Evolutionary conservation across 2,113 vertebrate genomes (phyloP).

Genomic region (Phrynosoma platyrhinos): DNA sequence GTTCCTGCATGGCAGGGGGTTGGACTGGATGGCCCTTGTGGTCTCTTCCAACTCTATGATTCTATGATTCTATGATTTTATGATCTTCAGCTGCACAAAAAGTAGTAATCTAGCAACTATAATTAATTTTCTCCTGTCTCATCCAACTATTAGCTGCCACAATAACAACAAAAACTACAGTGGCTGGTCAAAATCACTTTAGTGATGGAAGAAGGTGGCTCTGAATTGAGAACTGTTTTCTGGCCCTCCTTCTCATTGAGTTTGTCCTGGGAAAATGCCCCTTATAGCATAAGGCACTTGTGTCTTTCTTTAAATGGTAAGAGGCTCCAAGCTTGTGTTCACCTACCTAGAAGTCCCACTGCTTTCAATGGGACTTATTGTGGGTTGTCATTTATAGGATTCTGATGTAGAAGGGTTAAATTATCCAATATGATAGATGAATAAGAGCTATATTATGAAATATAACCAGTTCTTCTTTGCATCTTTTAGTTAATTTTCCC

Average conservation of each 20-base stretch:
- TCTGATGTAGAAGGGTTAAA: conserved; percentile 1
- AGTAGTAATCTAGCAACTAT: background rate
- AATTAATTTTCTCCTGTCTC: background rate
- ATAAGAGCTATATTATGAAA: background rate
- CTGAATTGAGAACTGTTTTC: too few relatives aligned
- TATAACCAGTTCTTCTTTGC: conserved; percentile 25
- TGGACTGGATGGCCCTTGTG: too few relatives aligned
- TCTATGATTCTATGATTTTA: too few relatives aligned
- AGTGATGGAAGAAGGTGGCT: background rate
- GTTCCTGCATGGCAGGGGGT: too few relatives aligned
- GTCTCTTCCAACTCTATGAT: background rate
- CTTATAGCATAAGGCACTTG: background rate
- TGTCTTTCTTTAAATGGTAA: background rate
- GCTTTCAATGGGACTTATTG: background rate
- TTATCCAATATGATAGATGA: background rate
- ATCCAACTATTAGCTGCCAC: background rate
- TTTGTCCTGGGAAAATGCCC: background rate
- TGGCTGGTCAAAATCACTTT: background rate
- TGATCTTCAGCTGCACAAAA: background rate
- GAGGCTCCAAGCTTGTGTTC: background rate
- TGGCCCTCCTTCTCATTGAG: background rate
- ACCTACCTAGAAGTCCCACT: background rate
- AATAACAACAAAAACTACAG: background rate
- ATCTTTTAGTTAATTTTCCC: conserved; percentile 54
- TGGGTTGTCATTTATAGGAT: background rate